These are phyloP conservation scores for Drosophila colorata DNA, from an alignment of 2,888 invertebrate genomes.

Conservation along the genomic window DNA sequence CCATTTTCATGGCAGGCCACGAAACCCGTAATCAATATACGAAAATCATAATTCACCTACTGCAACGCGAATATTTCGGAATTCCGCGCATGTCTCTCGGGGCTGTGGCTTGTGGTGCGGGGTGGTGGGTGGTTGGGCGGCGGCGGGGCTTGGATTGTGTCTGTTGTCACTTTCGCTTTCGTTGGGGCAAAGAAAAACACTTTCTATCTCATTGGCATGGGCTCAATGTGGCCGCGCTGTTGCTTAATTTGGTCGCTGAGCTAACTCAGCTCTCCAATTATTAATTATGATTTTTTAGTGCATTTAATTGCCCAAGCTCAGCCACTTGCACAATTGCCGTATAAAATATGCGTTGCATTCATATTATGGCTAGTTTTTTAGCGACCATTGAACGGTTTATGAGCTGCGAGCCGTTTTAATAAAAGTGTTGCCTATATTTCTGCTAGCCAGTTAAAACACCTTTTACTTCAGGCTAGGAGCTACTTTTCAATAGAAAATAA, in stretches of 20 bases:
- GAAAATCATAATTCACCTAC: conserved; percentile 72
- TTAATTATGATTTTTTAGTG: conserved; percentile 50
- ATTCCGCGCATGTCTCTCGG: conserved; percentile 62
- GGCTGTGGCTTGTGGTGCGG: too few species aligned
- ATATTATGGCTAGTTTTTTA: conserved; percentile 49
- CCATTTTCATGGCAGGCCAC: conserved; percentile 50
- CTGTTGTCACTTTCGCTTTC: conserved; percentile 73
- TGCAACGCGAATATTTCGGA: conserved; percentile 45
- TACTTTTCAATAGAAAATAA: neutral
- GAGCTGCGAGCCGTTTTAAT: conserved; percentile 12
- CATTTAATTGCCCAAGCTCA: conserved; percentile 33
- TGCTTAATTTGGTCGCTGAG: conserved; percentile 34
- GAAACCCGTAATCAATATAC: conserved; percentile 63
- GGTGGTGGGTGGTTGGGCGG: too few species aligned
- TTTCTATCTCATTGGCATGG: conserved; percentile 71
- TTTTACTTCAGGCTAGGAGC: neutral
- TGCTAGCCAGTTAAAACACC: neutral
- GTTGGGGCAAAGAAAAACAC: conserved; percentile 57
- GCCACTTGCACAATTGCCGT: conserved; percentile 29
- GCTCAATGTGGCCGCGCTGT: conserved; percentile 13
- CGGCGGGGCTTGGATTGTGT: neutral
- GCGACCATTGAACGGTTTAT: conserved; percentile 35
- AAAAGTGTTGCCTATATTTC: conserved; percentile 49
- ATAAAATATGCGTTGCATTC: conserved; percentile 51
- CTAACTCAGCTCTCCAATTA: conserved; percentile 39